Evolutionary conservation across 2,797 vertebrate genomes (phyloP), one percentile per base, ranked within the genome.

Genomic region (Cirrhinus molitorella): DNA sequence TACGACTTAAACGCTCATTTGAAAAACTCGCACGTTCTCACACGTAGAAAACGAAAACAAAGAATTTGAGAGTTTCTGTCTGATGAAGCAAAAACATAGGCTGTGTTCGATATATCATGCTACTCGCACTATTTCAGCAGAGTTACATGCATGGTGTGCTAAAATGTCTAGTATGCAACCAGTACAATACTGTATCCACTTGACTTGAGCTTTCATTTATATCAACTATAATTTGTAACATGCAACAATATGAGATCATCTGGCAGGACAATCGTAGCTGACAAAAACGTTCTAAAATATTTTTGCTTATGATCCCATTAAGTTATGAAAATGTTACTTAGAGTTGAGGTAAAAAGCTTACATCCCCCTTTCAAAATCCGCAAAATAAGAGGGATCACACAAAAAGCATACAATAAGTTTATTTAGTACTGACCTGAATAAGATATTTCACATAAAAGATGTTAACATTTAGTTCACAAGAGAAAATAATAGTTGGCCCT

Each of bases 1-100:
- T 86, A 87, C 40, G 73, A 87, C 85, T 89, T 89, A 89, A 87
- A 80, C 11, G 14, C 53, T 86, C 61, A 83, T 87, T 89, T 81
- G 57, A 57, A 83, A 83, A 88, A 84, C 66, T 68, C 13, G 47
- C 84, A 81, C 83, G 74, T 86, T 85, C 81, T 84, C 63, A 85
- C 73, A 86, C n/a, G 10, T 70, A 75, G 72, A 70, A 23, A 80
- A 73, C 28, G n/a, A 83, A 86, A 85, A 84, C 70, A 83, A 83
- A 55, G 73, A 37, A 73, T 49, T 53, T 21, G 28, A 86, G 79
- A 49, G 28, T 61, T 61, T 83, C 53, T 66, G 25, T 63, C 75
- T 67, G 63, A 72, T 83, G 40, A 71, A 43, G 19, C 21, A 12
- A 80, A 81, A 79, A 67, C 4, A 23, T 66, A 16, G n/a, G 28